Percentiles rank a stretch among this genome's conserved stretches.
Evolutionary conservation across 2,797 vertebrate species (phyloP).

Genomic region (Microtus agrestis): DNA sequence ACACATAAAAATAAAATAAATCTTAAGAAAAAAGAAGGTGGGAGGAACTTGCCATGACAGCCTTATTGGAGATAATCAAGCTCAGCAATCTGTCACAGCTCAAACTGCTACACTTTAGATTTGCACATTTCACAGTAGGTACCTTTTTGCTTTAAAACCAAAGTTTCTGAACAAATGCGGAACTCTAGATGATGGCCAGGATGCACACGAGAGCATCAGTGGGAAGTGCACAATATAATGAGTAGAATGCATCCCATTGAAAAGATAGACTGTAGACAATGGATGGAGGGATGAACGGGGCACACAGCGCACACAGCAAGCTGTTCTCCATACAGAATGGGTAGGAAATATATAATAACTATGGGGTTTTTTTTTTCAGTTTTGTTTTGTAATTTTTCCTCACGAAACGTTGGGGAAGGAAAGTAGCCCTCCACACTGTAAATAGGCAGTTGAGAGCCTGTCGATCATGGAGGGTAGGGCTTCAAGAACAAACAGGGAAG

Average conservation of each 20-base stretch:
- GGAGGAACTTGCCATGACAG: not conserved
- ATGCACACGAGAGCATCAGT: too few species aligned
- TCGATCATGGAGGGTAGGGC: not conserved
- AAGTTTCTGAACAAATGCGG: not conserved
- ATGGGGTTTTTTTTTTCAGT: not conserved
- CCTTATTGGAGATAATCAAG: not conserved
- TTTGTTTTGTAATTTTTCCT: not conserved
- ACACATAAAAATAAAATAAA: not conserved
- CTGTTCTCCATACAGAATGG: fast-evolving
- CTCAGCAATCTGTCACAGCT: not conserved
- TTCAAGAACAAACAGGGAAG: not conserved
- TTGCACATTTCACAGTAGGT: not conserved
- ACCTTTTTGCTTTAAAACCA: constrained; percentile 3
- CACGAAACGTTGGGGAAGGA: not conserved
- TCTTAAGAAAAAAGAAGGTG: not conserved
- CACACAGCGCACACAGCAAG: not conserved
- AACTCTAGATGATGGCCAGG: not conserved
- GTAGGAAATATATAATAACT: fast-evolving
- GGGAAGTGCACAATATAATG: not conserved
- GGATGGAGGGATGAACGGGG: not conserved
- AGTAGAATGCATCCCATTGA: not conserved
- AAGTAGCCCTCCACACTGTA: not conserved
- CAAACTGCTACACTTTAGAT: not conserved
- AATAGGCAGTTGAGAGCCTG: not conserved
- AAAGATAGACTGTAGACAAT: not conserved